Evolutionary conservation across 1,140 invertebrate genomes (phyloP).

Genomic region (Temnothorax longispinosus): DNA sequence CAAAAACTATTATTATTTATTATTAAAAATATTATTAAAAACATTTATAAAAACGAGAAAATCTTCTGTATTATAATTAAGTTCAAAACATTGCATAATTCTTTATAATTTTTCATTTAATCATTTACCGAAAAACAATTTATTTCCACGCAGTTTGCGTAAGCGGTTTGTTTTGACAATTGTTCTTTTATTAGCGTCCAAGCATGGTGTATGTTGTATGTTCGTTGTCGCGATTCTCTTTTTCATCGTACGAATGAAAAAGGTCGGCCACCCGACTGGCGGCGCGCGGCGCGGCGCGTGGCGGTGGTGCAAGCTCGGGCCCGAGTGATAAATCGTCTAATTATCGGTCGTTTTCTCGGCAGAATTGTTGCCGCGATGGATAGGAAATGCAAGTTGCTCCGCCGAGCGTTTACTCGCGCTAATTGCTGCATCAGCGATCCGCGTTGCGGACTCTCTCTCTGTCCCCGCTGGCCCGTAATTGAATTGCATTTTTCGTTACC

Average conservation of each 20-base stretch:
- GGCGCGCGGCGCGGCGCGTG: not conserved
- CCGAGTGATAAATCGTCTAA: conserved; percentile 66
- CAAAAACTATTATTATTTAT: not conserved
- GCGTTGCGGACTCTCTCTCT: conserved; percentile 9
- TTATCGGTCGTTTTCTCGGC: conserved; percentile 60
- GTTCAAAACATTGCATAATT: not conserved
- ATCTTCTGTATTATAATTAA: not conserved
- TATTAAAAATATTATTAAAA: not conserved
- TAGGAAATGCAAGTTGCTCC: conserved; percentile 55
- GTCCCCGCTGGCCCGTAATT: conserved; percentile 46
- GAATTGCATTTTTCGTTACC: conserved; percentile 57
- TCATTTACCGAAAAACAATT: conserved; percentile 25
- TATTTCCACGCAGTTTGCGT: conserved; percentile 21
- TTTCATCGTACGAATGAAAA: conserved; percentile 21
- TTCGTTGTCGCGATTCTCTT: conserved; percentile 26
- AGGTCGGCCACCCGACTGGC: not conserved
- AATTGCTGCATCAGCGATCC: conserved; percentile 53
- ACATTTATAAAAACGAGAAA: not conserved
- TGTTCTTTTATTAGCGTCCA: conserved; percentile 38
- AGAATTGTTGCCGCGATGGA: conserved; percentile 57
- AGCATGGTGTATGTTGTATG: conserved; percentile 12
- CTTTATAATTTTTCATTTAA: conserved; percentile 5
- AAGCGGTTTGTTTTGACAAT: conserved; percentile 44
- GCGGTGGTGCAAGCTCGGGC: conserved; percentile 12
- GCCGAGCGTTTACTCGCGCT: conserved; percentile 50